Conservation (phyloP, 1,140 invertebrate species). For the Panagrolaimus sp. region DNA sequence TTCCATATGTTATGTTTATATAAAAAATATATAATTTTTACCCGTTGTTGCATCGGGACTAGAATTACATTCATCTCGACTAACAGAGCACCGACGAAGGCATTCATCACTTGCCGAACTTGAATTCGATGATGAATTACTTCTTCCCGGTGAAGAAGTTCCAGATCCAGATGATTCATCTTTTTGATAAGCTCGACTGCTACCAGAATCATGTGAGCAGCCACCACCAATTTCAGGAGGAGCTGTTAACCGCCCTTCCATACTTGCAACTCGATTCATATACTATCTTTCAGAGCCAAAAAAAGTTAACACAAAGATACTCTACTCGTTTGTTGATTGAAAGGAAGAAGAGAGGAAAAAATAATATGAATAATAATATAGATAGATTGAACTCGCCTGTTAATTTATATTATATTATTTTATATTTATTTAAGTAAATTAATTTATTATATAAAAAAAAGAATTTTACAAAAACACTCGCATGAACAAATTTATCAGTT, state of each 20-base stretch:
- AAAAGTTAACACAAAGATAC: too few species aligned
- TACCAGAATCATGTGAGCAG: slow-evolving; percentile 9
- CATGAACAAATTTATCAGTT: too few species aligned
- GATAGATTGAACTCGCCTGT: too few species aligned
- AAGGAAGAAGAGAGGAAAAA: too few species aligned
- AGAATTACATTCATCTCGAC: slow-evolving; percentile 14
- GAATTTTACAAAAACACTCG: too few species aligned
- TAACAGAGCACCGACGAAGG: slow-evolving; percentile 11
- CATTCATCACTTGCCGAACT: slow-evolving; percentile 7
- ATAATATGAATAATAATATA: too few species aligned
- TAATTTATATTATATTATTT: too few species aligned
- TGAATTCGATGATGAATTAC: slow-evolving; percentile 14
- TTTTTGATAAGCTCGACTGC: slow-evolving; percentile 14
- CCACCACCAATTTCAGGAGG: slow-evolving; percentile 11
- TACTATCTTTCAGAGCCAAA: too few species aligned
- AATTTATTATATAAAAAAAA: too few species aligned
- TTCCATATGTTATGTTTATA: neutral
- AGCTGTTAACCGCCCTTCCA: slow-evolving; percentile 13
- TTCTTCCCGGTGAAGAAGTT: slow-evolving; percentile 16
- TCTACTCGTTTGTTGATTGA: too few species aligned
- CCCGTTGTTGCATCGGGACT: neutral
- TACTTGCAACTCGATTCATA: slow-evolving; percentile 12
- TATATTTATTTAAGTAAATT: too few species aligned
- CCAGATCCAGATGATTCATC: slow-evolving; percentile 16
- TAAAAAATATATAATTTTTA: neutral